A percentile compares a stretch with the other conserved stretches of the same genome.
Conservation (phyloP, 2,888 invertebrate species). For the Tiliacea aurago region DNA sequence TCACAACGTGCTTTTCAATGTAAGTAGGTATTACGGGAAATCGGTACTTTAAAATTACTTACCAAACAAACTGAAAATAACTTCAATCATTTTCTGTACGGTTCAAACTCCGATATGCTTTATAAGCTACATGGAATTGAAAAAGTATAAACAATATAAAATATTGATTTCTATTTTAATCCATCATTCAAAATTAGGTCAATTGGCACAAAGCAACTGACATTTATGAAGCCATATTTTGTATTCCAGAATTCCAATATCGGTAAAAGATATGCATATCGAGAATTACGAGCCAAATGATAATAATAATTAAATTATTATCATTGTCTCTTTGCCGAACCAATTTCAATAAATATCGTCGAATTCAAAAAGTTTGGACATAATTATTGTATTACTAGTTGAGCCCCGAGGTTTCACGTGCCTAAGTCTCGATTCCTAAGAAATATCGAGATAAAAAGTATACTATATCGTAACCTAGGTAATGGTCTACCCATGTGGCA, state of each 20-base stretch:
- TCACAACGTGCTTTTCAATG: constrained; percentile 24
- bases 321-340: constrained; percentile 10
- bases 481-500: no score
- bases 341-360: constrained; percentile 30
- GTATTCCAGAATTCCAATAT: constrained; percentile 18
- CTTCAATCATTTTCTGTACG: neutral
- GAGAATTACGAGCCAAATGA: constrained; percentile 18
- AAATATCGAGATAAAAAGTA: no score
- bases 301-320: constrained; percentile 30
- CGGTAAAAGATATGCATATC: constrained; percentile 13
- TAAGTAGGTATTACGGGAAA: neutral
- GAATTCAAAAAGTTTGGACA: constrained; percentile 18
- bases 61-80: neutral
- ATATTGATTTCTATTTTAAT: neutral
- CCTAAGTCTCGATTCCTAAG: no score
- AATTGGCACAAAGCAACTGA: constrained; percentile 13
- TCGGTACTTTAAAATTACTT: constrained; percentile 9
- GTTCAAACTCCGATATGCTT: no score
- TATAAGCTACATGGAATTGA: no score
- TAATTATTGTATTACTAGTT: neutral
- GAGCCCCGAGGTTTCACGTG: no score
- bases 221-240: constrained; percentile 33
- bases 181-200: constrained; percentile 8
- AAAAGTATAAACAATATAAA: no score
- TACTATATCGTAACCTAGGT: no score